phyloP scores from a whole-genome alignment of 2,888 invertebrate species.

The Caenorhabditis sulstoni region DNA sequence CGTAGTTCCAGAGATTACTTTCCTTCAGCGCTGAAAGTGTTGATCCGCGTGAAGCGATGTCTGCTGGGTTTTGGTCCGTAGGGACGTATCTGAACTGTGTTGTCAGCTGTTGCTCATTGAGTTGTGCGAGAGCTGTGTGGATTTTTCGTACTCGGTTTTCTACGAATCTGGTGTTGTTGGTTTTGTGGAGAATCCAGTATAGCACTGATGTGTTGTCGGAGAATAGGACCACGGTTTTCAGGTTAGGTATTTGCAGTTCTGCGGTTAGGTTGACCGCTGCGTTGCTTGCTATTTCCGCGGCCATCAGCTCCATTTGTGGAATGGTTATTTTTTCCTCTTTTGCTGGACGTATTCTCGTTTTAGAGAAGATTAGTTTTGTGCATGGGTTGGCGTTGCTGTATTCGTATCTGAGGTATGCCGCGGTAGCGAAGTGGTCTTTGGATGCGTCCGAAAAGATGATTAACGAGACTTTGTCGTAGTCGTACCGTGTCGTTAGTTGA shows the following conservation, averaged over 20 bases:
- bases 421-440: neutral
- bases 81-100: neutral
- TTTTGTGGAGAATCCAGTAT: neutral
- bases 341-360: constrained; percentile 24
- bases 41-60: neutral
- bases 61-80: neutral
- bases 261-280: neutral
- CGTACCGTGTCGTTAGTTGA: neutral
- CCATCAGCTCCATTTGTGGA: neutral
- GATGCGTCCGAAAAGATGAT: constrained; percentile 32
- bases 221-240: neutral
- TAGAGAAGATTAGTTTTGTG: constrained; percentile 61
- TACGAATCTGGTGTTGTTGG: neutral
- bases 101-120: neutral
- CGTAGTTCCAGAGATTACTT: neutral
- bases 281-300: neutral
- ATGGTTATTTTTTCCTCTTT: neutral
- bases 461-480: neutral
- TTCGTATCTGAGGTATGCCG: constrained; percentile 1
- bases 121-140: neutral
- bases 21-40: neutral
- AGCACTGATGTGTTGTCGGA: neutral
- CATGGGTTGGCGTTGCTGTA: constrained; percentile 53
- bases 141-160: neutral
- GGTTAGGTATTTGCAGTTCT: neutral